Conservation (phyloP, 2,797 vertebrate genomes). For the Anabas testudineus region DNA sequence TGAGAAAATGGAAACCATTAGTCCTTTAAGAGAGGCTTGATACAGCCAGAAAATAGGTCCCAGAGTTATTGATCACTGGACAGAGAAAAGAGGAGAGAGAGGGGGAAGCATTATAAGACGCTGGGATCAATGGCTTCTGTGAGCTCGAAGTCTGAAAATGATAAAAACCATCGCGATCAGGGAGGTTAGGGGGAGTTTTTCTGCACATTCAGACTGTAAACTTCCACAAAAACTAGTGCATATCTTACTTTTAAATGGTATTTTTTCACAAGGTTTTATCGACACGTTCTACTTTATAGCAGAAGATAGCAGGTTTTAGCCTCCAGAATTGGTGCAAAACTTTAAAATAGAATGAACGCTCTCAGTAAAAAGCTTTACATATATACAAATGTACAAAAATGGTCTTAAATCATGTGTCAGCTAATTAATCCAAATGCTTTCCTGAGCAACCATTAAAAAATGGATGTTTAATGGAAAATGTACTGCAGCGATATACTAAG, state of each 20-base stretch:
- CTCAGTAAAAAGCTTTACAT: not conserved
- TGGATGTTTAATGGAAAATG: not conserved
- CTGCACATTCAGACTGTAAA: not conserved
- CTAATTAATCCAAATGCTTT: not conserved
- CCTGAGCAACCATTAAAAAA: not conserved
- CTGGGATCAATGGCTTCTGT: constrained; percentile 56
- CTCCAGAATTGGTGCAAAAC: not conserved
- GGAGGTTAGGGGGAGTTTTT: constrained; percentile 13
- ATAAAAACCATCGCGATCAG: constrained; percentile 14
- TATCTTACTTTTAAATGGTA: not conserved
- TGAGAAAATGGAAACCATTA: constrained; percentile 65
- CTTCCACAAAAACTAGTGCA: not conserved
- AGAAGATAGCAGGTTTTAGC: not conserved
- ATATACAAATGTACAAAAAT: not conserved
- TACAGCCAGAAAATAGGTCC: constrained; percentile 45
- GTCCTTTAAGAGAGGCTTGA: constrained; percentile 49
- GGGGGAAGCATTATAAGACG: constrained; percentile 50
- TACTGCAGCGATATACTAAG: not conserved
- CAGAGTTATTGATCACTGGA: constrained; percentile 66
- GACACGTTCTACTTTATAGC: not conserved
- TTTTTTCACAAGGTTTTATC: not conserved
- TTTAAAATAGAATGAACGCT: not conserved
- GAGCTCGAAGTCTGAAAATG: constrained; percentile 52
- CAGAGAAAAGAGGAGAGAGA: constrained; percentile 16
- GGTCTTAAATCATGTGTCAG: too few species aligned